phyloP scores from a whole-genome alignment of 1,140 invertebrate genomes.

The Leptestheria dahalacensis region DNA sequence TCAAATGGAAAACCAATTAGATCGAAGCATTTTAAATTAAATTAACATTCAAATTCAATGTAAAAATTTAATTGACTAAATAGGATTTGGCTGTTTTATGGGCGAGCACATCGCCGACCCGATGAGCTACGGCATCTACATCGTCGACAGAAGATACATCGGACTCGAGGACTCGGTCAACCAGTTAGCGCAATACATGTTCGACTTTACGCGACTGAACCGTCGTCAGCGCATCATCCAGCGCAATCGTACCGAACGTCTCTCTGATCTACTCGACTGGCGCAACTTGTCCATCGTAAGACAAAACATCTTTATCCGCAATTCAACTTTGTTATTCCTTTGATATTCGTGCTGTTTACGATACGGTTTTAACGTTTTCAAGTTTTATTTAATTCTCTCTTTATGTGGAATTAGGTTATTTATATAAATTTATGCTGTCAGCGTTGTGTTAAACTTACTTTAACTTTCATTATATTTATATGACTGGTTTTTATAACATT shows the following conservation, averaged over 20 bases:
- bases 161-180: slow-evolving; percentile 77
- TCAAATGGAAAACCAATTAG: background rate
- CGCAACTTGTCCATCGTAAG: slow-evolving; percentile 86
- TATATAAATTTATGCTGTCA: too few species aligned
- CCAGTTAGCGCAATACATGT: slow-evolving; percentile 88
- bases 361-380: slow-evolving; percentile 1
- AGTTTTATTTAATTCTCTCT: background rate
- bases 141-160: slow-evolving; percentile 84
- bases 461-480: too few species aligned
- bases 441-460: too few species aligned
- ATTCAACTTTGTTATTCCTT: slow-evolving; percentile 8
- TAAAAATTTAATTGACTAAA: too few species aligned
- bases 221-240: slow-evolving; percentile 95
- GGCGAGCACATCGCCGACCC: slow-evolving; percentile 94
- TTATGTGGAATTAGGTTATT: slow-evolving; percentile 2
- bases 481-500: too few species aligned
- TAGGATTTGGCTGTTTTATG: slow-evolving; percentile 99
- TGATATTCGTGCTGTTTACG: slow-evolving; percentile 3
- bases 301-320: too few species aligned
- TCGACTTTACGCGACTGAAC: slow-evolving; percentile 79
- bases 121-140: slow-evolving; percentile 96
- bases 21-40: too few species aligned
- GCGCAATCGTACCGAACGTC: slow-evolving; percentile 88
- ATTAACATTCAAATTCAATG: too few species aligned
- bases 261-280: slow-evolving; percentile 97